A percentile compares a stretch with the other conserved stretches of the same genome.
Evolutionary conservation across 1,140 invertebrate species (phyloP).

Genomic region (Drosophila kurseongensis): DNA sequence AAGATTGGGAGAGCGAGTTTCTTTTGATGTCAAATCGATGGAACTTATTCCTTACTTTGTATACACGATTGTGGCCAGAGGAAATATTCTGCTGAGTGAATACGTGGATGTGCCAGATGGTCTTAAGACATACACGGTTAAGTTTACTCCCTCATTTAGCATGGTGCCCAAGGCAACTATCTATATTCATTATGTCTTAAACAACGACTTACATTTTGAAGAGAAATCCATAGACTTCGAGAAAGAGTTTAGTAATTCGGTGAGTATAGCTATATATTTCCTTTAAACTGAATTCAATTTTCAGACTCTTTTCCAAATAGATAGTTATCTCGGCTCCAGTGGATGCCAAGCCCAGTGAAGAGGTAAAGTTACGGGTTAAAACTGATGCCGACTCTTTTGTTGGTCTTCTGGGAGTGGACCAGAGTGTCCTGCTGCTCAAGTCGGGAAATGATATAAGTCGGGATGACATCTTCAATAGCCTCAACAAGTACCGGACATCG

Average conservation of each 20-base stretch:
- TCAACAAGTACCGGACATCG: conserved; percentile 60
- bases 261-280: conserved; percentile 84
- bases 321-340: conserved; percentile 68
- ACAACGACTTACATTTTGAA: conserved; percentile 92
- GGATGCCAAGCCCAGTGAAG: conserved; percentile 89
- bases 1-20: conserved; percentile 89
- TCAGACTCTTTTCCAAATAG: conserved; percentile 63
- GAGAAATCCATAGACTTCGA: conserved; percentile 91
- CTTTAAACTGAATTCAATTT: conserved; percentile 85
- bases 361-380: conserved; percentile 89
- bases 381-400: conserved; percentile 94
- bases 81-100: conserved; percentile 91
- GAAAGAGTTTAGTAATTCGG: conserved; percentile 91
- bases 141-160: conserved; percentile 89
- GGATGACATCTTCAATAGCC: conserved; percentile 78
- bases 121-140: conserved; percentile 75
- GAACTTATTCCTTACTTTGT: conserved; percentile 90
- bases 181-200: conserved; percentile 89
- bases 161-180: conserved; percentile 93
- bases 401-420: conserved; percentile 93
- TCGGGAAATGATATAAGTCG: conserved; percentile 86
- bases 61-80: conserved; percentile 94
- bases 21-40: conserved; percentile 92
- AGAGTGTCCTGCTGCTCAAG: conserved; percentile 92
- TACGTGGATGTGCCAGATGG: conserved; percentile 86